Percentiles rank a stretch among this genome's conserved stretches.
phyloP scores from a whole-genome alignment of 2,888 invertebrate species.

The Agonopterix alstromeriana region DNA sequence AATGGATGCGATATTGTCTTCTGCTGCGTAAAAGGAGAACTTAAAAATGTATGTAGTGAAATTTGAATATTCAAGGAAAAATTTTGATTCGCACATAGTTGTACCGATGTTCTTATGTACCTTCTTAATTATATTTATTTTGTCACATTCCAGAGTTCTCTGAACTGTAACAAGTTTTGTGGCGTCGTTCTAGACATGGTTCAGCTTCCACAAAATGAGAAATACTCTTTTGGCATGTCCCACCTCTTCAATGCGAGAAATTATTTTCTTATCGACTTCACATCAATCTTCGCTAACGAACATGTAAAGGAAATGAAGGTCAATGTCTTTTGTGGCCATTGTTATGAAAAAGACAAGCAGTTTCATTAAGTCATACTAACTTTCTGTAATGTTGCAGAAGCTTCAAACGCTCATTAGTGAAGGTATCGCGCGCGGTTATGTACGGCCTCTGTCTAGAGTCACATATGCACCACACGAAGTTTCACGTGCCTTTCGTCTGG shows the following conservation, averaged over 20 bases:
- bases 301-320: background rate
- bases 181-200: background rate
- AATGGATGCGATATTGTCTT: conserved; percentile 40
- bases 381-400: conserved; percentile 15
- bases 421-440: conserved; percentile 43
- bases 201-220: background rate
- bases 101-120: background rate
- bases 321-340: background rate
- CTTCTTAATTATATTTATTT: background rate
- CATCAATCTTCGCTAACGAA: conserved; percentile 16
- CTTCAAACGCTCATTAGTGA: conserved; percentile 35
- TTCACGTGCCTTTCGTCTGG: conserved; percentile 34
- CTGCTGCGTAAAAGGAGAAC: conserved; percentile 26
- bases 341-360: background rate
- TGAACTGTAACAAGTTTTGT: background rate
- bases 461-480: conserved; percentile 30
- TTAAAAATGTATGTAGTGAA: conserved; percentile 36
- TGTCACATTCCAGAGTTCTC: background rate
- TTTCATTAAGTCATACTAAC: background rate
- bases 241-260: conserved; percentile 13
- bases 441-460: conserved; percentile 42
- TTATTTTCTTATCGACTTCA: conserved; percentile 22
- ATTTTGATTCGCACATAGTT: background rate
- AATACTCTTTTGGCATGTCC: conserved; percentile 22
- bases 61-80: too few relatives aligned